A percentile compares a stretch with the other conserved stretches of the same genome.
These are phyloP conservation scores for Pseudochirops corinnae DNA, from an alignment of 2,797 vertebrate species.

Conservation along the genomic window DNA sequence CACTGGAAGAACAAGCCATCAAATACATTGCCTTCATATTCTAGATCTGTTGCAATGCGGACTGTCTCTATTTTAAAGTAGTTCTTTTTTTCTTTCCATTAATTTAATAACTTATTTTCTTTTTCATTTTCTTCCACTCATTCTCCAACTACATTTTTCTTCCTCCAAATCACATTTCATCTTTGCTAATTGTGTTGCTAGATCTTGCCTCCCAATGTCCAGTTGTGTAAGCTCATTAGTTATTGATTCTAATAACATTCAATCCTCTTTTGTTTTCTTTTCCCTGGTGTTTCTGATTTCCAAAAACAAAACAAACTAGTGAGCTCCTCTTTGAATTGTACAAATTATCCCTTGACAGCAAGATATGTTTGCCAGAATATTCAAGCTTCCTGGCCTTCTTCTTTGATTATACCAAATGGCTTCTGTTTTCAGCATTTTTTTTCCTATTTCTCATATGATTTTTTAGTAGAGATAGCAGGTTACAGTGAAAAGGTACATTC, in stretches of 20 bases:
- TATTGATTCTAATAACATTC: background rate
- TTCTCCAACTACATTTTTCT: background rate
- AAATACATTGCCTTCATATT: background rate
- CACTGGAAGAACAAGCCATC: too few species aligned
- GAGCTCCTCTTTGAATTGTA: background rate
- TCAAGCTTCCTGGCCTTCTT: background rate
- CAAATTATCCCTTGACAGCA: background rate
- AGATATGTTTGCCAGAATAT: background rate
- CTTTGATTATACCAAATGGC: background rate
- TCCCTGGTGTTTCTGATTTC: background rate
- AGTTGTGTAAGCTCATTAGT: background rate
- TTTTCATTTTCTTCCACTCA: background rate
- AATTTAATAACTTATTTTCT: background rate
- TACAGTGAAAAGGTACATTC: background rate
- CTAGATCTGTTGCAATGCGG: background rate
- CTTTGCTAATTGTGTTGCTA: background rate
- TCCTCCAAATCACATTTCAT: background rate
- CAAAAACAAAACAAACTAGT: background rate
- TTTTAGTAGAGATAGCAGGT: background rate
- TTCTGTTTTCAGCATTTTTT: background rate
- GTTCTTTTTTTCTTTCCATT: background rate
- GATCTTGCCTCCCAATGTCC: background rate
- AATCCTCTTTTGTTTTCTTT: background rate
- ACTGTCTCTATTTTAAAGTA: background rate
- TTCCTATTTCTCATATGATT: background rate